Evolutionary conservation across 2,797 vertebrate genomes (phyloP), one percentile per base, ranked within the genome.

Genomic region (Setipinna tenuifilis): DNA sequence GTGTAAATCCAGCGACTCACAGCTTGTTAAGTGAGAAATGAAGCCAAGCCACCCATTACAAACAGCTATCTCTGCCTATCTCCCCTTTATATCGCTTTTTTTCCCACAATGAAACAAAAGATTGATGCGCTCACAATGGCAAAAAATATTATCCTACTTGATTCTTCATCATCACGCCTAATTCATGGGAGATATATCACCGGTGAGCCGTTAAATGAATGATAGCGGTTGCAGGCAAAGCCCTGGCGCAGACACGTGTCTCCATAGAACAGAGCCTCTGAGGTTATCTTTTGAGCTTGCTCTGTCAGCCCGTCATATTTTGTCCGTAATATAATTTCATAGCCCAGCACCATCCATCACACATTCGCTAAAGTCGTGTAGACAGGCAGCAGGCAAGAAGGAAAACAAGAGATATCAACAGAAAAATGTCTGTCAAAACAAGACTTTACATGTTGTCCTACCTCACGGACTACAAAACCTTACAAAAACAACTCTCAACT

Each of bases 11-110:
- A 3, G 6, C 71, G 2, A 16, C 31, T 35, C 68, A 31, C 71
- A 21, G 71, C 71, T 78, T 78, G 71, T 78, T 78, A 78, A 78
- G 35, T 78, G 19, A 44, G 35, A 7, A 78, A 41, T 41, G 35
- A 75, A 44, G 41, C 31, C 35, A 35, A 44, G 41, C 16, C 35
- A 78, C 4, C 7, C 35, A 41, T 44, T 78, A 35, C 35, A 44
- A 78, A 78, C 35, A 41, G 71, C 71, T 54, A 9, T 44, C 31
- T 41, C 6, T 21, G 3, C 71, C 35, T 41, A 44, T 78, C 19
- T 75, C 21, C 19, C 35, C 19, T 44, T 78, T 21, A 78, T 21
- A 9, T 31, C 35, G 17, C 71, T 35, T 14, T 44, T 31, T 78
- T 54, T 54, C 50, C 31, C 71, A 78, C 6, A n/a, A 17, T 78